phyloP scores from a whole-genome alignment of 2,888 invertebrate genomes.

The Lasioglossum morio region DNA sequence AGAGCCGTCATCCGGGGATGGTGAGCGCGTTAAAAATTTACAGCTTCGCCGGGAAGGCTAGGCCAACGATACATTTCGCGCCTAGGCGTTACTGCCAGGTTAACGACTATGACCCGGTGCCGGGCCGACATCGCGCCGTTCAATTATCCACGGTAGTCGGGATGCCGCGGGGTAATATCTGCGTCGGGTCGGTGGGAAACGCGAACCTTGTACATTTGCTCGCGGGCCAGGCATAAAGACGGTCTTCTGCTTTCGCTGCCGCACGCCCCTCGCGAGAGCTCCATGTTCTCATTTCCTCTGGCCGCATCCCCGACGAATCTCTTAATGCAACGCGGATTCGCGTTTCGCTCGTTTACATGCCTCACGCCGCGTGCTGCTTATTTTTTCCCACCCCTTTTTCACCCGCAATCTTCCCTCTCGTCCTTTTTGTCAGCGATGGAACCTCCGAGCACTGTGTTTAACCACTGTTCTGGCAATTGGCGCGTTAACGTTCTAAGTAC shows the following conservation, averaged over 20 bases:
- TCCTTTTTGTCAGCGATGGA: neutral
- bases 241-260: slow-evolving; percentile 13
- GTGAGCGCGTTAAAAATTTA: slow-evolving; percentile 49
- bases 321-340: slow-evolving; percentile 12
- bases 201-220: slow-evolving; percentile 27
- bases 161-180: slow-evolving; percentile 57
- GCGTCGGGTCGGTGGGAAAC: slow-evolving; percentile 21
- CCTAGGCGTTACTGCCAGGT: slow-evolving; percentile 34
- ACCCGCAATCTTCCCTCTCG: neutral
- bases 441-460: neutral
- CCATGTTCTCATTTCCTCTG: slow-evolving; percentile 24
- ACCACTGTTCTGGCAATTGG: neutral
- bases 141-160: slow-evolving; percentile 62
- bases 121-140: slow-evolving; percentile 61
- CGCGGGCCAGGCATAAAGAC: slow-evolving; percentile 27
- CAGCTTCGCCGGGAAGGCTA: neutral
- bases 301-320: slow-evolving; percentile 15
- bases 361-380: neutral
- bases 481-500: neutral
- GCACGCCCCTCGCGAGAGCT: neutral
- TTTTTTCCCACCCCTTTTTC: neutral
- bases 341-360: neutral
- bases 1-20: neutral
- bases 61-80: slow-evolving; percentile 48
- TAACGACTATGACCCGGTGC: slow-evolving; percentile 59